Base-by-base conservation (phyloP, 1,140 invertebrate genomes). In the Ostrea denselamellosa region DNA sequence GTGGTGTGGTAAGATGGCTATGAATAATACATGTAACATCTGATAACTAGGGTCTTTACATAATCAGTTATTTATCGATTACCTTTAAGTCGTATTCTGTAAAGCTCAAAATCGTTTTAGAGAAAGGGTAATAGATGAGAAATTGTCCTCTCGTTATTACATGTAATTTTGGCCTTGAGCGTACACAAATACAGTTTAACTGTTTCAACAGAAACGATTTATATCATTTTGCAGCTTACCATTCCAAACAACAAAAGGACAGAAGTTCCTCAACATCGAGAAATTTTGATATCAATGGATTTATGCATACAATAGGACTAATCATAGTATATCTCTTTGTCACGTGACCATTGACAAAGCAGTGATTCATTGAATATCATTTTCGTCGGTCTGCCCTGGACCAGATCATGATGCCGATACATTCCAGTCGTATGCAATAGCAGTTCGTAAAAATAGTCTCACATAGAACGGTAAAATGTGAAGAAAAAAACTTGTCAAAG, bases 1-100 rank as follows among this genome's bases (percentile, higher is more conserved):
- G 19, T 85, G 62, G 44, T 91, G 91, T 87, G 87, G 91, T 91
- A 83, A 90, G 90, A 85, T 17, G 17, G 22, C 14, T 9, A 44
- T 44, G 34, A 44, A 44, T 44, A 44, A 44, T 44, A 44, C 34
- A 44, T 44, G 34, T 44, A 44, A 44, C 34, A 2, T 1, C 5
- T 44, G 5, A 44, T 44, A 44, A 44, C 34, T 44, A 1, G 1
- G 34, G 5, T 44, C 34, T 44, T 44, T 44, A 44, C 34, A 44
- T 44, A 44, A 44, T 44, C 34, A 44, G 34, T 44, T 44, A 44
- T 44, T 44, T 44, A 44, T 44, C 34, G 34, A 44, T 44, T 44
- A 44, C 34, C 34, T 44, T 44, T 44, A 44, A 44, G 34, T 44
- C 34, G 5, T 44, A 44, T 44, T 44, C 5, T 44, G 34, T 44